Percentiles rank a stretch among this genome's conserved stretches.
Conservation (phyloP, 2,113 vertebrate species). For the Gopherus evgoodei region DNA sequence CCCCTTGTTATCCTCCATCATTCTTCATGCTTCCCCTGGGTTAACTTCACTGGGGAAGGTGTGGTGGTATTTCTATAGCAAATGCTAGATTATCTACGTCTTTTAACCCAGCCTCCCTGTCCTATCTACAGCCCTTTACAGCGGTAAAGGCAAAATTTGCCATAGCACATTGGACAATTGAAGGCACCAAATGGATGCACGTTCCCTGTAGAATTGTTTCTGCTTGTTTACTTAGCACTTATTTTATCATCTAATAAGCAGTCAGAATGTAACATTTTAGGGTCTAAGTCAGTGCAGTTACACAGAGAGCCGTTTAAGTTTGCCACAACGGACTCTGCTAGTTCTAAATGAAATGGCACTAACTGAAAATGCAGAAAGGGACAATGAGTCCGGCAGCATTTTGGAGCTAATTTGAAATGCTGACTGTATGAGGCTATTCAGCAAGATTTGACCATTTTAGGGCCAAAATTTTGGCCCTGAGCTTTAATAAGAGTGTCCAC, state of each 20-base stretch:
- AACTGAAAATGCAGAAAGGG: slow-evolving; percentile 3
- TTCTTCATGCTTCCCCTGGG: neutral
- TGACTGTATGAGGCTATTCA: slow-evolving; percentile 53
- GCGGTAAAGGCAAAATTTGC: neutral
- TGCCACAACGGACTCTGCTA: slow-evolving; percentile 58
- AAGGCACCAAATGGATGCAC: slow-evolving; percentile 16
- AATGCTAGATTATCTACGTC: accelerated
- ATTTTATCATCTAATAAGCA: slow-evolving; percentile 63
- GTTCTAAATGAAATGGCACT: slow-evolving; percentile 65
- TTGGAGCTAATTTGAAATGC: slow-evolving; percentile 45
- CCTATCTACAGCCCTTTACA: neutral
- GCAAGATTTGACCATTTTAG: slow-evolving; percentile 61
- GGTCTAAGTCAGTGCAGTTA: slow-evolving; percentile 21
- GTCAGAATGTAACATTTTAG: neutral
- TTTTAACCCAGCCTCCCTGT: neutral
- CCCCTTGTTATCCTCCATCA: neutral
- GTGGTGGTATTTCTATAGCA: neutral
- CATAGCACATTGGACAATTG: accelerated
- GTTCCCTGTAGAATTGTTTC: slow-evolving; percentile 22
- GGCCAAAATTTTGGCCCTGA: neutral
- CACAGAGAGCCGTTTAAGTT: slow-evolving; percentile 52
- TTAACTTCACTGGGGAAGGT: neutral
- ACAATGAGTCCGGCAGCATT: slow-evolving; percentile 49
- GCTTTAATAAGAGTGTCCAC: accelerated
- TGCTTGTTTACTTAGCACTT: slow-evolving; percentile 53